Conservation (phyloP, 2,113 vertebrate genomes). For the Heptranchias perlo region DNA sequence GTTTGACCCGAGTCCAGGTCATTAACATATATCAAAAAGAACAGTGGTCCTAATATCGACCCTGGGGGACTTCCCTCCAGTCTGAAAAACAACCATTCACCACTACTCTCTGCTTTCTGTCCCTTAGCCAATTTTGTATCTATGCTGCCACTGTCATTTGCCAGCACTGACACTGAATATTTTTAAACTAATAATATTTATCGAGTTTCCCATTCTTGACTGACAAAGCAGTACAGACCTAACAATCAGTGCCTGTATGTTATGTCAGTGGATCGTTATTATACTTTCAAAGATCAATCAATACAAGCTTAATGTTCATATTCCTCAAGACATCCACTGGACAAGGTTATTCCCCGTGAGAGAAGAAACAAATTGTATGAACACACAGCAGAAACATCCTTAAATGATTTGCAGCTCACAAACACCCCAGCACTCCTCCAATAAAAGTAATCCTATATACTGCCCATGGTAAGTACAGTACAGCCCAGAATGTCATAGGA, state of each 20-base stretch:
- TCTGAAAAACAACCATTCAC: too few species aligned
- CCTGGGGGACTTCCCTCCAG: too few species aligned
- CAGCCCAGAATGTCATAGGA: background rate
- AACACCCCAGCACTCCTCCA: background rate
- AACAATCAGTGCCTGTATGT: background rate
- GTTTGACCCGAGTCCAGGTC: too few species aligned
- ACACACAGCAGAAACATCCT: background rate
- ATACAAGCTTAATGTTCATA: background rate
- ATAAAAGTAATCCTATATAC: background rate
- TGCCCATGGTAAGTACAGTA: background rate
- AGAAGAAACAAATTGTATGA: background rate
- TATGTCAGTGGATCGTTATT: background rate
- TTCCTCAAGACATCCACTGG: background rate
- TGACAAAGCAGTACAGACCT: background rate
- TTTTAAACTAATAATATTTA: background rate
- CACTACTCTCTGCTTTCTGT: too few species aligned
- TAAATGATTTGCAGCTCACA: background rate
- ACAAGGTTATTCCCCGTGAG: conserved; percentile 19
- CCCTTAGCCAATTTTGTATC: too few species aligned
- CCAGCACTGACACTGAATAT: background rate
- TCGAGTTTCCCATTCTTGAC: background rate
- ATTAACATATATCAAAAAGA: too few species aligned
- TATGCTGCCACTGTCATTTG: too few species aligned
- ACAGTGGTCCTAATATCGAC: too few species aligned
- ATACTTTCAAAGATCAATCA: conserved; percentile 12